Percentiles rank a stretch among this genome's conserved stretches.
phyloP scores from a whole-genome alignment of 2,113 vertebrate genomes.

The Ochotona curzoniae region DNA sequence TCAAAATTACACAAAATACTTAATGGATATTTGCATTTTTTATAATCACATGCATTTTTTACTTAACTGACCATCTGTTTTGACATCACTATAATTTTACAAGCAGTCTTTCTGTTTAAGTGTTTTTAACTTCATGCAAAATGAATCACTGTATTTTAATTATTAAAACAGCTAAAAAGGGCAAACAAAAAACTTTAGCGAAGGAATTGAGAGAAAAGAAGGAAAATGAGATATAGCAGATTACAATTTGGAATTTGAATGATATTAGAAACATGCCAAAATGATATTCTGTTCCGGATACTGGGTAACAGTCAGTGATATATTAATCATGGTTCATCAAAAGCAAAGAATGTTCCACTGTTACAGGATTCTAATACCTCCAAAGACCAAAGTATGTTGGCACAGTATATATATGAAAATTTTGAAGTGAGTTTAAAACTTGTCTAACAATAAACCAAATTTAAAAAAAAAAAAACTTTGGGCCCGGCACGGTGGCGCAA shows the following conservation, averaged over 20 bases:
- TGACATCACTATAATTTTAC: conserved; percentile 62
- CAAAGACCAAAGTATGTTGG: fast-evolving
- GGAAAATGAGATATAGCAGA: conserved; percentile 10
- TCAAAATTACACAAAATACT: background rate
- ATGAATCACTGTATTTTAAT: conserved; percentile 68
- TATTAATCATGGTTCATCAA: fast-evolving
- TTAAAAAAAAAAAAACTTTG: conserved; percentile 1
- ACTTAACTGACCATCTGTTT: background rate
- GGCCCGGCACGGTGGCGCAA: too few relatives aligned
- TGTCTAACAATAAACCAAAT: conserved; percentile 40
- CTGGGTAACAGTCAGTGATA: too few relatives aligned
- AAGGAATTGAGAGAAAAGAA: background rate
- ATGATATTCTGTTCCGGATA: background rate
- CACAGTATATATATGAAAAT: fast-evolving
- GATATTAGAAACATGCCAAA: conserved; percentile 68
- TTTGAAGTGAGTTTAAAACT: background rate
- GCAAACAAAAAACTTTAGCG: conserved; percentile 67
- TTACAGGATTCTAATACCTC: background rate
- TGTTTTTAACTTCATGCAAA: conserved; percentile 69
- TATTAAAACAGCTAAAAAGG: conserved; percentile 44
- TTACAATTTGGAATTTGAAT: conserved; percentile 60
- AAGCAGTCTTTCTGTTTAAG: background rate
- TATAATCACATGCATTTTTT: background rate
- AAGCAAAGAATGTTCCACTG: background rate
- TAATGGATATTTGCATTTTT: background rate